These are phyloP conservation scores for Diaprepes abbreviatus DNA, from an alignment of 2,888 invertebrate genomes.

Conservation along the genomic window DNA sequence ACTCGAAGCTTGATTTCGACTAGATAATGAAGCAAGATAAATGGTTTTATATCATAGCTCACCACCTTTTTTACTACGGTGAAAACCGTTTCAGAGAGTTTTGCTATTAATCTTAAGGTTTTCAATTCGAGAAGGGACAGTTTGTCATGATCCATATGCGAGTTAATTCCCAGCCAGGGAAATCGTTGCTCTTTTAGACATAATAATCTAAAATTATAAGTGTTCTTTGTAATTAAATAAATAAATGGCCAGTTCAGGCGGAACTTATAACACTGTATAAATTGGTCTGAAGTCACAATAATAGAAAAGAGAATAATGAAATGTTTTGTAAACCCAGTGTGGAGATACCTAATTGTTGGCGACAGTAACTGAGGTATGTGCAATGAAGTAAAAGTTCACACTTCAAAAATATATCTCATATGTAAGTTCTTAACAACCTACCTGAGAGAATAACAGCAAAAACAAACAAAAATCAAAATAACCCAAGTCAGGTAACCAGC, in stretches of 20 bases:
- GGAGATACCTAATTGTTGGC: constrained; percentile 27
- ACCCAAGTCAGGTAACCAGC: too few species aligned
- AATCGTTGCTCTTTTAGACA: constrained; percentile 61
- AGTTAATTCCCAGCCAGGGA: constrained; percentile 59
- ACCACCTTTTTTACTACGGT: constrained; percentile 55
- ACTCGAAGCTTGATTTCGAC: constrained; percentile 61
- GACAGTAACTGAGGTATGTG: too few species aligned
- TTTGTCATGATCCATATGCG: constrained; percentile 58
- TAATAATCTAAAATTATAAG: constrained; percentile 53
- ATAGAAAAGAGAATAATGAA: constrained; percentile 33
- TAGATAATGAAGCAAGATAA: constrained; percentile 59
- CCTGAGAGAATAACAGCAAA: too few species aligned
- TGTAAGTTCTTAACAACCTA: too few species aligned
- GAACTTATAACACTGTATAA: too few species aligned
- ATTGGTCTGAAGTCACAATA: too few species aligned
- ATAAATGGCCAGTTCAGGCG: too few species aligned
- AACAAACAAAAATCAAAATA: too few species aligned
- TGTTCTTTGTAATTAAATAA: too few species aligned
- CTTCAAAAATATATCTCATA: too few species aligned
- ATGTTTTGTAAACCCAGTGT: too few species aligned
- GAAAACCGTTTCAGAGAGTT: constrained; percentile 61
- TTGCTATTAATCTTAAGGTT: constrained; percentile 59
- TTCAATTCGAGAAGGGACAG: constrained; percentile 59
- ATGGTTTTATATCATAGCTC: constrained; percentile 60
- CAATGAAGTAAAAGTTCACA: too few species aligned